Conservation (phyloP, 2,888 invertebrate genomes). For the Lydus trimaculatus region DNA sequence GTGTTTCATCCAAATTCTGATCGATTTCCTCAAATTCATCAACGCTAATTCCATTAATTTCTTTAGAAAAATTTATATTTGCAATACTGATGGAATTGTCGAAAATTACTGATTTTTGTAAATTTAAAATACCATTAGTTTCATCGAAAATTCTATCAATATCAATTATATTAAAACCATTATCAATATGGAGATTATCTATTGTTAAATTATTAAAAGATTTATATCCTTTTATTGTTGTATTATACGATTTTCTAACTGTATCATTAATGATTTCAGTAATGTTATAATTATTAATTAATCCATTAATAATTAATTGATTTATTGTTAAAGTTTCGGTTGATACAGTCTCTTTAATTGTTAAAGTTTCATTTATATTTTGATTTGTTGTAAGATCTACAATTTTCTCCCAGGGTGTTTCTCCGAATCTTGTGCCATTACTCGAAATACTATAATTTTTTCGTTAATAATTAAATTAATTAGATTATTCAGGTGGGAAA, state of each 20-base stretch:
- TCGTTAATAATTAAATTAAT: background rate
- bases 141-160: conserved; percentile 32
- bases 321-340: conserved; percentile 36
- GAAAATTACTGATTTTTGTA: conserved; percentile 36
- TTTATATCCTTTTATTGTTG: conserved; percentile 42
- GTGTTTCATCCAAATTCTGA: conserved; percentile 52
- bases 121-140: conserved; percentile 29
- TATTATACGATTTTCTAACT: conserved; percentile 38
- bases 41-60: conserved; percentile 58
- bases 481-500: no score
- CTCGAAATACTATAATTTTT: conserved; percentile 36
- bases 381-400: conserved; percentile 37
- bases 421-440: conserved; percentile 40
- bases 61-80: conserved; percentile 56
- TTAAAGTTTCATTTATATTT: conserved; percentile 39
- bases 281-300: conserved; percentile 49
- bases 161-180: conserved; percentile 30
- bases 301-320: conserved; percentile 37
- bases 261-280: conserved; percentile 50
- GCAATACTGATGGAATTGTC: conserved; percentile 49
- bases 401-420: conserved; percentile 41
- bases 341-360: conserved; percentile 34
- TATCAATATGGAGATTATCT: conserved; percentile 43
- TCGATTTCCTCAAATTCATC: conserved; percentile 55
- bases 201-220: conserved; percentile 47